phyloP scores from a whole-genome alignment of 2,797 vertebrate genomes.

The Takifugu rubripes region DNA sequence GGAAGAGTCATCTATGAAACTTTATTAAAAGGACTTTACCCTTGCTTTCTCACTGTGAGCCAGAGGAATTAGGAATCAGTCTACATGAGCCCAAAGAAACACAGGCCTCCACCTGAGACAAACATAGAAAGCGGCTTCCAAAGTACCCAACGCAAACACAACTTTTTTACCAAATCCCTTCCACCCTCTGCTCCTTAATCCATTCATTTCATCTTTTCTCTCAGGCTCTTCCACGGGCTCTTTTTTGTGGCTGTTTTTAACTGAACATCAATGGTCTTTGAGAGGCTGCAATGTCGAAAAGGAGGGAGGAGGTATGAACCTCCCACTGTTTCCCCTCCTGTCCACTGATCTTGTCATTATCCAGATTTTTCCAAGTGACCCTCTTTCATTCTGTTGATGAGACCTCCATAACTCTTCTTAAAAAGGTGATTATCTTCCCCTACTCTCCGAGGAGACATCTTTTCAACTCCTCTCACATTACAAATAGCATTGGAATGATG shows the following conservation, averaged over 20 bases:
- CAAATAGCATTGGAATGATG: slow-evolving; percentile 16
- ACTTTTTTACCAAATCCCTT: slow-evolving; percentile 1
- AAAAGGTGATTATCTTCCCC: slow-evolving; percentile 15
- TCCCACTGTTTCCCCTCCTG: slow-evolving; percentile 13
- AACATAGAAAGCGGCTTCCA: slow-evolving; percentile 40
- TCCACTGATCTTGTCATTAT: slow-evolving; percentile 38
- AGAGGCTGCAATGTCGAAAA: slow-evolving; percentile 17
- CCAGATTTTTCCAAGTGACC: slow-evolving; percentile 24
- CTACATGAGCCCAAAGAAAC: slow-evolving; percentile 49
- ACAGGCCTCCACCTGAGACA: slow-evolving; percentile 47
- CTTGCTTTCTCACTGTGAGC: slow-evolving; percentile 41
- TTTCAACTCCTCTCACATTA: slow-evolving; percentile 26
- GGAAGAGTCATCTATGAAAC: no score
- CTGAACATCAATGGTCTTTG: slow-evolving; percentile 27
- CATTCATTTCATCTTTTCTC: slow-evolving; percentile 33
- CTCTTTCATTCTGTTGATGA: slow-evolving; percentile 19
- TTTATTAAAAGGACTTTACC: slow-evolving; percentile 28
- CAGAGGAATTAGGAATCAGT: slow-evolving; percentile 54
- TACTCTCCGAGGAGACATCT: neutral
- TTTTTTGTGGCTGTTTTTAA: slow-evolving; percentile 53
- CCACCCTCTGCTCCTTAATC: slow-evolving; percentile 24
- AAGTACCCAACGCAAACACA: slow-evolving; percentile 21
- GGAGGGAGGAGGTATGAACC: slow-evolving; percentile 10
- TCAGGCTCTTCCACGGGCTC: slow-evolving; percentile 31
- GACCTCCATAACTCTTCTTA: slow-evolving; percentile 20